Conservation (phyloP, 2,888 invertebrate species). For the Acronicta alni region DNA sequence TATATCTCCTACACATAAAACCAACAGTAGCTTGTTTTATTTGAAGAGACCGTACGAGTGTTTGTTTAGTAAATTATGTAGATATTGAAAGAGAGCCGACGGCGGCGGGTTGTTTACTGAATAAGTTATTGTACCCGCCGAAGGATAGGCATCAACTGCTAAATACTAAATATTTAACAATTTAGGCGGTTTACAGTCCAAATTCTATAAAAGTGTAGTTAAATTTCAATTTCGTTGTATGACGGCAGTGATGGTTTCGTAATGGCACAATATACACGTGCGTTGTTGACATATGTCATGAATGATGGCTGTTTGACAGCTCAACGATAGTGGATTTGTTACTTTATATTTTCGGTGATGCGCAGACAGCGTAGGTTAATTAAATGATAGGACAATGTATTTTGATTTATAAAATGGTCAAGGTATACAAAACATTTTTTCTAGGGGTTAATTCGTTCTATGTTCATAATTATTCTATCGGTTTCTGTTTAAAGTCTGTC, state of each 20-base stretch:
- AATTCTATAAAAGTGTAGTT: not conserved
- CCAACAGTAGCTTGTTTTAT: not conserved
- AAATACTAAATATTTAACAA: conserved; percentile 5
- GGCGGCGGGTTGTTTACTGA: conserved; percentile 3
- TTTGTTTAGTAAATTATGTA: conserved; percentile 11
- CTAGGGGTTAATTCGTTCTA: not conserved
- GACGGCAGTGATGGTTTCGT: not conserved
- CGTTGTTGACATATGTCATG: too few species aligned
- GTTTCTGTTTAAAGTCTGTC: conserved; percentile 1
- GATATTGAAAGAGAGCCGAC: conserved; percentile 1
- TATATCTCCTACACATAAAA: conserved; percentile 1
- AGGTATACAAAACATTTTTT: not conserved
- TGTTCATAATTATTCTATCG: not conserved
- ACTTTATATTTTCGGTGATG: too few species aligned
- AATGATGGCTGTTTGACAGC: too few species aligned
- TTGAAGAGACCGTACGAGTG: not conserved
- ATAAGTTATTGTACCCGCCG: conserved; percentile 11
- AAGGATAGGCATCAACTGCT: not conserved
- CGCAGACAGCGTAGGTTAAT: too few species aligned
- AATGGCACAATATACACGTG: too few species aligned
- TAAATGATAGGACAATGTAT: too few species aligned
- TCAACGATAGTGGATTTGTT: too few species aligned
- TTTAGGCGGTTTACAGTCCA: not conserved
- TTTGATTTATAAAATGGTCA: too few species aligned
- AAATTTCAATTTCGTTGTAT: not conserved